Conservation (phyloP, 2,888 invertebrate species). For the Catocala fraxini region DNA sequence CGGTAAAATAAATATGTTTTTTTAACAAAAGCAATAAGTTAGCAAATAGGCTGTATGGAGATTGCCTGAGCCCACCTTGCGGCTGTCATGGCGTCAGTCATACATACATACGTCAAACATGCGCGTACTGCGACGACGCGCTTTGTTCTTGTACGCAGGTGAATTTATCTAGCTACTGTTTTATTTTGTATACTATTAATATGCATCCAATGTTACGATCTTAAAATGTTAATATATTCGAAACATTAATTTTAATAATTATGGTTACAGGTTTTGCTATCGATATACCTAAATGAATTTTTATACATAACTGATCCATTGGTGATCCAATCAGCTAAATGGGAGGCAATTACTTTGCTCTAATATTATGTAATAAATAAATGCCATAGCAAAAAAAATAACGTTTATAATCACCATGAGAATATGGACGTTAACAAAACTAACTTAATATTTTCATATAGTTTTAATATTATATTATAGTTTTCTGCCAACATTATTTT, state of each 20-base stretch:
- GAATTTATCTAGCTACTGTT: conserved; percentile 33
- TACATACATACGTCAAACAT: conserved; percentile 47
- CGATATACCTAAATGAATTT: too few relatives aligned
- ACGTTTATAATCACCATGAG: too few relatives aligned
- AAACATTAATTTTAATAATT: not conserved
- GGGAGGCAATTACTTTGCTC: too few relatives aligned
- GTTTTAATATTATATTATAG: too few relatives aligned
- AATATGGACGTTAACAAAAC: too few relatives aligned
- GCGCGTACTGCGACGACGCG: conserved; percentile 25
- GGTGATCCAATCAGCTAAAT: not conserved
- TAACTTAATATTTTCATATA: too few relatives aligned
- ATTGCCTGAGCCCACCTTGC: conserved; percentile 63
- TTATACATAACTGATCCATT: not conserved
- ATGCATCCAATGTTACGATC: conserved; percentile 20
- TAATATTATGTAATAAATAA: too few relatives aligned
- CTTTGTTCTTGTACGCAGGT: conserved; percentile 53
- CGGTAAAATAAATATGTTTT: conserved; percentile 17
- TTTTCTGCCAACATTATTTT: too few relatives aligned
- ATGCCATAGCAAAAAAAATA: too few relatives aligned
- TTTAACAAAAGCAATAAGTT: conserved; percentile 40
- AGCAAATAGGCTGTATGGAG: conserved; percentile 51
- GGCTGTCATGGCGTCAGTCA: conserved; percentile 46
- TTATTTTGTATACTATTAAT: conserved; percentile 9
- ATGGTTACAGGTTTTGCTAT: not conserved
- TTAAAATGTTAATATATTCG: not conserved